Conservation (phyloP, 2,113 vertebrate species). For the Dermatemys mawii region DNA sequence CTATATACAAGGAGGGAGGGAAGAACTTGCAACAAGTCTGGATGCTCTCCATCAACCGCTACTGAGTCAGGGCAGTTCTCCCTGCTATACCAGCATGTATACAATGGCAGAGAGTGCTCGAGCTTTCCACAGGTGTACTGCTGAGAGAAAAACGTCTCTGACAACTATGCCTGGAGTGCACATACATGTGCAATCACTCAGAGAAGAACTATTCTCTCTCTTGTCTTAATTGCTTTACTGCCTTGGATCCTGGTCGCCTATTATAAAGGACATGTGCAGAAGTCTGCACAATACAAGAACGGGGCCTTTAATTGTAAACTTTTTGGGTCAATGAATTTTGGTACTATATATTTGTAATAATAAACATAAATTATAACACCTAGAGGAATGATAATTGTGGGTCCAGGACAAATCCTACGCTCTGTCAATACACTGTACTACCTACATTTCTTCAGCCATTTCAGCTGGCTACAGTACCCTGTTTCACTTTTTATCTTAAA, state of each 20-base stretch:
- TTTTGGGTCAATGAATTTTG: background rate
- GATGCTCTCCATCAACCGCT: background rate
- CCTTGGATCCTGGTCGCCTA: background rate
- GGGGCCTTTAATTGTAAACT: background rate
- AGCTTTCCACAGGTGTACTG: background rate
- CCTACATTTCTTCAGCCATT: background rate
- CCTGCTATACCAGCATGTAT: background rate
- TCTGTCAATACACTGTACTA: background rate
- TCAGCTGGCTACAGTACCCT: rapidly evolving
- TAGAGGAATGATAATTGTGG: background rate
- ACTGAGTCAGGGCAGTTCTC: background rate
- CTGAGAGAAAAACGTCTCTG: background rate
- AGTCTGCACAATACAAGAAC: background rate
- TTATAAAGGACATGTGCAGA: background rate
- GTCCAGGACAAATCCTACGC: background rate
- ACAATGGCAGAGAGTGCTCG: background rate
- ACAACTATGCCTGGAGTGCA: background rate
- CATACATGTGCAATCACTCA: background rate
- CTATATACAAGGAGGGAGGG: background rate
- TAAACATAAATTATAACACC: background rate
- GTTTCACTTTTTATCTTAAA: background rate
- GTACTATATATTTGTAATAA: background rate
- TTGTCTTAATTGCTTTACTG: background rate
- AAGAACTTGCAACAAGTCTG: background rate
- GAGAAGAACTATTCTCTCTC: background rate